Evolutionary conservation across 2,797 vertebrate genomes (phyloP).

Genomic region (Sebastes miniatus): DNA sequence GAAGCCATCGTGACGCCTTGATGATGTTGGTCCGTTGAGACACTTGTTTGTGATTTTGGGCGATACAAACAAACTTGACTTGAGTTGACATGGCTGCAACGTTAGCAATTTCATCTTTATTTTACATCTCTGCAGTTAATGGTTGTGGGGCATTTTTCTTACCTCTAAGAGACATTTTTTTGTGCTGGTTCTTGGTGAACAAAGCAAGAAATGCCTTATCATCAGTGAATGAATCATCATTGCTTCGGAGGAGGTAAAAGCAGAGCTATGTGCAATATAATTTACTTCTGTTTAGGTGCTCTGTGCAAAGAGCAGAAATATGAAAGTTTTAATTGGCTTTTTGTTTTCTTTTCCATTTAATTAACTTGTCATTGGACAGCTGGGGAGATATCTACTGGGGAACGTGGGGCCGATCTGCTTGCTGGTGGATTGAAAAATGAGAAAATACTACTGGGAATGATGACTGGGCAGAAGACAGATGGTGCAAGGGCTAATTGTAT

Average conservation of each 20-base stretch:
- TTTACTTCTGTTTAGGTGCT: neutral
- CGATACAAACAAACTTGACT: constrained; percentile 2
- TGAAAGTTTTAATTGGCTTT: constrained; percentile 51
- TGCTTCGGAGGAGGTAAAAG: neutral
- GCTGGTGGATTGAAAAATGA: constrained; percentile 65
- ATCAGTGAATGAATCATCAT: neutral
- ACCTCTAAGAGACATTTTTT: neutral
- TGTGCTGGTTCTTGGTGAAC: neutral
- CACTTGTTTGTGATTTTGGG: constrained; percentile 3
- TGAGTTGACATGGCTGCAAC: constrained; percentile 6
- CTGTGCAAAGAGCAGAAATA: neutral
- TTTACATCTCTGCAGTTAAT: neutral
- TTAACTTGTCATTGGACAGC: constrained; percentile 78
- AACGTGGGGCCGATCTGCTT: constrained; percentile 49
- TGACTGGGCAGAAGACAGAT: constrained; percentile 56
- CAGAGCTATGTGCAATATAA: neutral
- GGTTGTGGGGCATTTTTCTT: neutral
- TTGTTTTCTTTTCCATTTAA: constrained; percentile 57
- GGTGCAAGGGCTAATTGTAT: constrained; percentile 61
- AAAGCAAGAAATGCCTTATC: neutral
- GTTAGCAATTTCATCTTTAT: neutral
- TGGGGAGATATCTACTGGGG: constrained; percentile 54
- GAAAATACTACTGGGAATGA: constrained; percentile 53
- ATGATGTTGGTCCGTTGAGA: neutral
- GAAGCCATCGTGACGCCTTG: neutral